These are phyloP conservation scores for Drosophila rufa DNA, from an alignment of 1,140 invertebrate genomes.

Conservation along the genomic window DNA sequence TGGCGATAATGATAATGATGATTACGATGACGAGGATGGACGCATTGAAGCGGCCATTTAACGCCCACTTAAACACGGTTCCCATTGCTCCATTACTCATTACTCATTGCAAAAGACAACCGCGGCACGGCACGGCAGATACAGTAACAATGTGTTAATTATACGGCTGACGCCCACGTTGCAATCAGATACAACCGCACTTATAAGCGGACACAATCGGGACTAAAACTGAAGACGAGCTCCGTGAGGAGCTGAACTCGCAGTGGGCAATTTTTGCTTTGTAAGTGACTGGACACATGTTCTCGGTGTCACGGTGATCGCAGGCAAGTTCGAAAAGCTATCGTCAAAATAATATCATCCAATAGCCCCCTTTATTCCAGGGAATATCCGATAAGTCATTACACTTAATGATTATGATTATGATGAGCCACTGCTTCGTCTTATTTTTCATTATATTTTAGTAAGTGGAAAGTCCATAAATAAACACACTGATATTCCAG, in stretches of 20 bases:
- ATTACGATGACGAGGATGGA: constrained; percentile 21
- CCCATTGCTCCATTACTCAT: constrained; percentile 53
- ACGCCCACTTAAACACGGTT: constrained; percentile 64
- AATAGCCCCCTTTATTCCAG: not conserved
- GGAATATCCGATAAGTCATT: too few relatives aligned
- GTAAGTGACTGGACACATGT: constrained; percentile 48
- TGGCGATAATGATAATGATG: constrained; percentile 26
- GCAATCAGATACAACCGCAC: constrained; percentile 32
- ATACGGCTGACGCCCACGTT: constrained; percentile 48
- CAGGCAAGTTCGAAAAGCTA: not conserved
- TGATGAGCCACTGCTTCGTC: too few relatives aligned
- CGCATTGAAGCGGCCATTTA: constrained; percentile 62
- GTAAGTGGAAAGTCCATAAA: too few relatives aligned
- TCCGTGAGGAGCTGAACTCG: constrained; percentile 11
- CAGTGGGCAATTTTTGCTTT: constrained; percentile 51
- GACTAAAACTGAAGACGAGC: constrained; percentile 37
- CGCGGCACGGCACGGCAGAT: constrained; percentile 3
- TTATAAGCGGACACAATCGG: constrained; percentile 30
- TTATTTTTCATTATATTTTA: too few relatives aligned
- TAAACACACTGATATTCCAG: too few relatives aligned
- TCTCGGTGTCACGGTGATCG: constrained; percentile 47
- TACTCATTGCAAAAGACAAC: constrained; percentile 41
- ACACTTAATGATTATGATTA: too few relatives aligned
- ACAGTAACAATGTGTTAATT: constrained; percentile 52
- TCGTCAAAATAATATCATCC: not conserved